Conservation (phyloP, 2,113 vertebrate genomes). For the Montifringilla adamsi region DNA sequence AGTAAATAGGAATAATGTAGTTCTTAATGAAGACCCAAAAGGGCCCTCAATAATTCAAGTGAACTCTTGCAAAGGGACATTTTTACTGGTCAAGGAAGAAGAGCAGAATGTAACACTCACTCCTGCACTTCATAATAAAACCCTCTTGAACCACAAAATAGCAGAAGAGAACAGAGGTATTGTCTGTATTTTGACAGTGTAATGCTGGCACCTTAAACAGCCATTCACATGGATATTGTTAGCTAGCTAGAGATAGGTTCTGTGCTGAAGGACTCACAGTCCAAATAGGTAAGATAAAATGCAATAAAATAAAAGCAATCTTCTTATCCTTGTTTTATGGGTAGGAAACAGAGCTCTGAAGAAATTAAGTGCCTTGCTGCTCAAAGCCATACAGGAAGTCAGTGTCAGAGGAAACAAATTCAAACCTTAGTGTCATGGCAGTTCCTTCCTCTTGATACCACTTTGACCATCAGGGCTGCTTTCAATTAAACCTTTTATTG, state of each 20-base stretch:
- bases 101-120: not conserved
- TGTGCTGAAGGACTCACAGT: not conserved
- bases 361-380: constrained; percentile 27
- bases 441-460: constrained; percentile 33
- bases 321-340: not conserved
- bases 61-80: not conserved
- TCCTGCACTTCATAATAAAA: not conserved
- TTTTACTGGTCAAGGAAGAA: not conserved
- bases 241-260: not conserved
- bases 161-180: not conserved
- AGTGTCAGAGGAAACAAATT: constrained; percentile 34
- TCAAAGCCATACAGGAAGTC: constrained; percentile 56
- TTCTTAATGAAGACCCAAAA: not conserved
- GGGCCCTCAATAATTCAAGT: not conserved
- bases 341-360: constrained; percentile 38
- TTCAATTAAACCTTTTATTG: constrained; percentile 46
- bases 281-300: constrained; percentile 6
- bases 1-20: not conserved
- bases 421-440: constrained; percentile 4
- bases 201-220: not conserved
- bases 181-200: not conserved
- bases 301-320: not conserved
- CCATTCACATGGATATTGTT: not conserved
- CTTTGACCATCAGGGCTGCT: constrained; percentile 20
- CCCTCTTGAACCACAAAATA: not conserved